Percentiles rank a stretch among this genome's conserved stretches.
These are phyloP conservation scores for Rhinoderma darwinii DNA, from an alignment of 2,113 vertebrate species.

Conservation along the genomic window DNA sequence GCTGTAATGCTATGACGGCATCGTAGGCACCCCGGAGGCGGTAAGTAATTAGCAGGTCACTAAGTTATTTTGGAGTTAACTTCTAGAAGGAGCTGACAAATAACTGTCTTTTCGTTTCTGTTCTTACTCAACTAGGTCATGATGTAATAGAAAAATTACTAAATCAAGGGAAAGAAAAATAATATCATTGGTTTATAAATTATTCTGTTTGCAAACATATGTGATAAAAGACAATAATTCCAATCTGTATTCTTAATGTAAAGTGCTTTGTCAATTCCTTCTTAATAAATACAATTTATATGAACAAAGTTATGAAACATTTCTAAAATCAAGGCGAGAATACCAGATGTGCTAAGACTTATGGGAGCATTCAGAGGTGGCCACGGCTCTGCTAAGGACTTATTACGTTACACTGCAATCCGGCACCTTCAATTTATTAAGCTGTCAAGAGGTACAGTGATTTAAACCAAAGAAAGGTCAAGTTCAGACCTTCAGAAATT, in stretches of 20 bases:
- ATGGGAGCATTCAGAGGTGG: slow-evolving; percentile 97
- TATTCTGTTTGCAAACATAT: slow-evolving; percentile 15
- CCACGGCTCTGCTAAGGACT: slow-evolving; percentile 90
- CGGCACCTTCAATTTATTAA: slow-evolving; percentile 99
- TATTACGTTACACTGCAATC: slow-evolving; percentile 98
- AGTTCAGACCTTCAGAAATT: slow-evolving; percentile 87
- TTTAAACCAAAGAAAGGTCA: slow-evolving; percentile 99
- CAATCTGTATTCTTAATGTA: slow-evolving; percentile 71
- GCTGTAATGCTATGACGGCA: too few relatives aligned
- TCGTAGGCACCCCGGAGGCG: too few relatives aligned
- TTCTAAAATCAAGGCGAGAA: slow-evolving; percentile 90
- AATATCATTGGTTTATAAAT: neutral
- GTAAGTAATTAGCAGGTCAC: too few relatives aligned
- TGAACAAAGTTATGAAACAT: slow-evolving; percentile 94
- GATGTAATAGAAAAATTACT: slow-evolving; percentile 7
- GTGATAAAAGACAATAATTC: slow-evolving; percentile 69
- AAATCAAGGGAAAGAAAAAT: neutral
- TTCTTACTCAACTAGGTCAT: neutral
- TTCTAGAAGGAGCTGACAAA: neutral
- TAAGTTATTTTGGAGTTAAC: neutral
- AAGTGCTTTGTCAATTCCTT: slow-evolving; percentile 78
- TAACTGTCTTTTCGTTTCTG: neutral
- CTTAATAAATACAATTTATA: slow-evolving; percentile 86
- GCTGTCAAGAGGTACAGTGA: slow-evolving; percentile 96
- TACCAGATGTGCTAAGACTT: slow-evolving; percentile 97